Base-by-base conservation (phyloP, 2,113 vertebrate genomes). In the rabbit (Oryctolagus cuniculus) region DNA sequence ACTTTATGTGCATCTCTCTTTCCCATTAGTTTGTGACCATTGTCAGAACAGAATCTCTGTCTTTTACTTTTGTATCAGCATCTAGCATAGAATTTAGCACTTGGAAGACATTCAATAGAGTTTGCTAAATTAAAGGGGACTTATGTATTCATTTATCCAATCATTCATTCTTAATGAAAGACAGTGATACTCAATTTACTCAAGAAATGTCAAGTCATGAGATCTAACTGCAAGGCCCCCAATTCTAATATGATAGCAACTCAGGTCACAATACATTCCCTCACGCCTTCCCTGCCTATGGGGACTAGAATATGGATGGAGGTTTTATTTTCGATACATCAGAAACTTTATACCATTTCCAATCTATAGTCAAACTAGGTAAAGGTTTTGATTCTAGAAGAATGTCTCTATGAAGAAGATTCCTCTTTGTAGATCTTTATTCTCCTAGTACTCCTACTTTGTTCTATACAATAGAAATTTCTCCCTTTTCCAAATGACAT, bases 81-180 rank as follows among this genome's bases (percentile, higher is more conserved):
- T 8, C 31, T 55, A 66, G 31, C 24, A 25, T 17, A 86, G 36
- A 67, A 75, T 61, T 89, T 86, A 82, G n/a, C 17, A 53, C 9
- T 25, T 72, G 25, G 80, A 11, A 74, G 44, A 70, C 24, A 87
- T 22, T 61, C 11, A 21, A 9, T 24, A n/a, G 83, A 70, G 22
- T 55, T 69, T 63, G 11, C 53, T 82, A 55, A 89, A 70, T 44
- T 92, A 84, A 75, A 81, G 22, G 70, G 15, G 17, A n/a, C 3
- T 75, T 27, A 67, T 29, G 19, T 10, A 63, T 34, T 44, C 36
- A 44, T 69, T 55, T 17, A 29, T 70, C 34, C n/a, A 78, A 64
- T 90, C 24, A 31, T 61, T 94, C 25, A 81, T 87, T 87, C 51
- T 79, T 74, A 80, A n/a, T 82, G 22, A 88, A 63, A 92, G n/a